Evolutionary conservation across 2,888 invertebrate species (phyloP), one percentile per base, ranked within the genome.

Genomic region (Adelognathus sp.): DNA sequence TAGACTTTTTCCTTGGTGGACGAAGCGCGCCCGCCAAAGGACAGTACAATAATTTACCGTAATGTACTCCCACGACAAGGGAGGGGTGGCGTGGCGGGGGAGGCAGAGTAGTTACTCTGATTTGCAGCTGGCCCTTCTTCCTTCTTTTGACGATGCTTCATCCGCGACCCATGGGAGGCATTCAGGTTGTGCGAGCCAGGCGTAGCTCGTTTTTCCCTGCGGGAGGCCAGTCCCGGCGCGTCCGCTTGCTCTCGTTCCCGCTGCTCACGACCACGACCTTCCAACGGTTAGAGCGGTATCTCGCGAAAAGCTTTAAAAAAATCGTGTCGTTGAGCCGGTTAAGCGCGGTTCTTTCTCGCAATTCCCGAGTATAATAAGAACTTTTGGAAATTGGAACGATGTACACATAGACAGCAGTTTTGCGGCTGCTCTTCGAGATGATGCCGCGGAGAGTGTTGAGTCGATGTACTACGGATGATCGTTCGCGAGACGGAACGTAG

Each of bases 41-140:
- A 82, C 81, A 50, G 50, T 82, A 86, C 87, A 86, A 86, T 86
- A 86, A 89, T 89, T 89, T 88, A 88, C 86, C 86, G 85, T 89
- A 89, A 89, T 89, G 87, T 87, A 89, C 88, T 88, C 87, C 86
- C 88, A 81, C 82, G 85, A 87, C 88, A 86, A 87, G 70, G 61
- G 27, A 29, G 11, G 52, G n/a, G 27, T 4, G 18, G 36, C 52
- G 52, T 18, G 24, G 52, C 9, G 16, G 24, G 66, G 36, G 29
- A 29, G 46, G 83, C 84, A 85, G 85, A 81, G 82, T 82, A 88
- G 88, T 87, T 88, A 87, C 86, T 85, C 88, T 88, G 88, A 88
- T 88, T 88, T 88, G 88, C 85, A 88, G 88, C 86, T 85, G 85
- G 80, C 80, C 81, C 83, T 84, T 86, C 64, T 74, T 70, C 83